Percentiles rank a stretch among this genome's conserved stretches.
phyloP scores from a whole-genome alignment of 2,113 vertebrate genomes.

The Mola mola region DNA sequence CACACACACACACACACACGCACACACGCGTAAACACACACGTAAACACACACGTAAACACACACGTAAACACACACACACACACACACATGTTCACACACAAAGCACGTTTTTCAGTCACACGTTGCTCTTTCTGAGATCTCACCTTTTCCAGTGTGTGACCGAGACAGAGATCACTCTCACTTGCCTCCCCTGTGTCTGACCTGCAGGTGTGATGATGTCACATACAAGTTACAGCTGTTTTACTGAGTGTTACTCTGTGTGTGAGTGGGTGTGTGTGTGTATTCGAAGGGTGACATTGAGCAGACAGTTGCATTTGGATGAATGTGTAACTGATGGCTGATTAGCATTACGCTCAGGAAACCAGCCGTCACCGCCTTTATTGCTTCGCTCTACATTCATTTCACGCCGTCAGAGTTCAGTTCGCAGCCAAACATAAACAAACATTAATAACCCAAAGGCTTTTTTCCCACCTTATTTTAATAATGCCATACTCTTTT shows the following conservation, averaged over 20 bases:
- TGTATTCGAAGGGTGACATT: constrained; percentile 44
- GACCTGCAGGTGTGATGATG: constrained; percentile 64
- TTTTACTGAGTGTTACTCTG: constrained; percentile 18
- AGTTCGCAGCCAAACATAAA: constrained; percentile 62
- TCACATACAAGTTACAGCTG: constrained; percentile 51
- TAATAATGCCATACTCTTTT: constrained; percentile 54
- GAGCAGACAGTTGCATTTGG: constrained; percentile 53
- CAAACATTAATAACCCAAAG: constrained; percentile 71
- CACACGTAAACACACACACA: background rate
- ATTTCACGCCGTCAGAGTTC: constrained; percentile 58
- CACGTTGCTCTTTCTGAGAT: constrained; percentile 38
- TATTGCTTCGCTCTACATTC: constrained; percentile 74
- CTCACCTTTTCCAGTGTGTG: constrained; percentile 39
- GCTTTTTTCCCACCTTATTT: constrained; percentile 48
- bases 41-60: constrained; percentile 3
- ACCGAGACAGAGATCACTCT: constrained; percentile 37
- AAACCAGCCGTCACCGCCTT: constrained; percentile 60
- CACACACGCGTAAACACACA: background rate
- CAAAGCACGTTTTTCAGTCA: constrained; percentile 15
- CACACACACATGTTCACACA: background rate
- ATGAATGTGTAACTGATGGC: constrained; percentile 67
- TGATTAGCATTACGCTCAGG: constrained; percentile 72
- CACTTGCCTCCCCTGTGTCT: constrained; percentile 49
- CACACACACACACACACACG: no score
- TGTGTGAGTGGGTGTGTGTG: background rate